Evolutionary conservation across 2,888 invertebrate genomes (phyloP), one percentile per base, ranked within the genome.

Genomic region (Epinotia ramella): DNA sequence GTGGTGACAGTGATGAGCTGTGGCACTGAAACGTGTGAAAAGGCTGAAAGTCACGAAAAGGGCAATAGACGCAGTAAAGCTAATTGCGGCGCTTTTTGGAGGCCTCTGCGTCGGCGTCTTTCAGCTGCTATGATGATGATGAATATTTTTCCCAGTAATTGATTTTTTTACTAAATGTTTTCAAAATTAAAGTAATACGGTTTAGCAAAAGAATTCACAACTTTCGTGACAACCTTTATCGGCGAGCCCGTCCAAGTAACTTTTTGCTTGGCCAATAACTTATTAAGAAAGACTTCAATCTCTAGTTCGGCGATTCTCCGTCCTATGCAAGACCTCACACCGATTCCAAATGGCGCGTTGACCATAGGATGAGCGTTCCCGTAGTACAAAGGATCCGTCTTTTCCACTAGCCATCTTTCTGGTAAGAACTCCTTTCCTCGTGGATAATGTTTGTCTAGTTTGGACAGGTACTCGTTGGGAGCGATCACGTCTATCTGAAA

Each of bases 401-500:
- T 94, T n/a, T 94, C 94, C 65, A 95, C 94, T 11, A 97, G 82
- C 97, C 97, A 97, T 80, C 97, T 91, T 83, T 97, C 96, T 0
- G 97, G 97, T 62, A 95, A 82, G 82, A 95, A 97, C 56, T 94
- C 89, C 0, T 92, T 84, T 1, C 96, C 91, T 65, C 94, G 87
- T 3, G 95, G 91, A 83, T 96, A 97, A 83, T 96, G 92, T 80
- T 95, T 87, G 18, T 94, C 93, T 78, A 86, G 68, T 57, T 81
- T 88, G 77, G 96, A 96, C 77, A 96, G 94, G 71, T 96, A 96
- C 85, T 96, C 96, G 78, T 97, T 96, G 78, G 96, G 97, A 84
- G 97, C 96, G 71, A 97, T 93, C 0, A 97, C 95, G 84, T 97
- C 96, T 0, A 97, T 96, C 96, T 97, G 89, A 40, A 94, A 90